These are phyloP conservation scores for Tipula helvola DNA, from an alignment of 2,888 invertebrate species.

Conservation along the genomic window DNA sequence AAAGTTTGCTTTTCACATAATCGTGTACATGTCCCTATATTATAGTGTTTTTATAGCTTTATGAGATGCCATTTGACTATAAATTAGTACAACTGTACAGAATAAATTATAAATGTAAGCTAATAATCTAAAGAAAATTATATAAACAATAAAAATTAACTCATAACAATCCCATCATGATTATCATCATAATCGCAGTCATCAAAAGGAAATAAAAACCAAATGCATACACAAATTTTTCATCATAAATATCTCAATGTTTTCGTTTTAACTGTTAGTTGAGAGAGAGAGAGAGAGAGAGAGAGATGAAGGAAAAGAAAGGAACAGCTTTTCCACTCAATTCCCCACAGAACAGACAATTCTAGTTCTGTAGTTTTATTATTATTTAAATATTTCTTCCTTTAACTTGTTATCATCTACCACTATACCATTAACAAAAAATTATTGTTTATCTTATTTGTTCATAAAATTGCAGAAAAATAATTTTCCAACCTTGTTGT, in stretches of 20 bases:
- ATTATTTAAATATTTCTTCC: not conserved
- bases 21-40: not conserved
- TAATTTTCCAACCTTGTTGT: not conserved
- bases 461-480: not conserved
- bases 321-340: not conserved
- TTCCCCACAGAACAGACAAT: not conserved
- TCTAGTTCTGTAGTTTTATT: not conserved
- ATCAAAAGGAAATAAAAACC: not conserved
- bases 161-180: not conserved
- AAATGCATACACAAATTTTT: not conserved
- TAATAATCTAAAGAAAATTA: not conserved
- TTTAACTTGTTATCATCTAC: not conserved
- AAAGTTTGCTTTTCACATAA: not conserved
- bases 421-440: not conserved
- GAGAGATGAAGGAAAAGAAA: not conserved
- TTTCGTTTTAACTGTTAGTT: not conserved
- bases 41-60: not conserved
- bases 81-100: not conserved
- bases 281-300: not conserved
- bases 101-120: not conserved
- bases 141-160: not conserved
- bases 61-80: not conserved
- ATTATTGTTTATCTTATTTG: not conserved
- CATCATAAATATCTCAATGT: not conserved
- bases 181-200: not conserved